These are phyloP conservation scores for Keiferia lycopersicella DNA, from an alignment of 2,888 invertebrate genomes.

Conservation along the genomic window DNA sequence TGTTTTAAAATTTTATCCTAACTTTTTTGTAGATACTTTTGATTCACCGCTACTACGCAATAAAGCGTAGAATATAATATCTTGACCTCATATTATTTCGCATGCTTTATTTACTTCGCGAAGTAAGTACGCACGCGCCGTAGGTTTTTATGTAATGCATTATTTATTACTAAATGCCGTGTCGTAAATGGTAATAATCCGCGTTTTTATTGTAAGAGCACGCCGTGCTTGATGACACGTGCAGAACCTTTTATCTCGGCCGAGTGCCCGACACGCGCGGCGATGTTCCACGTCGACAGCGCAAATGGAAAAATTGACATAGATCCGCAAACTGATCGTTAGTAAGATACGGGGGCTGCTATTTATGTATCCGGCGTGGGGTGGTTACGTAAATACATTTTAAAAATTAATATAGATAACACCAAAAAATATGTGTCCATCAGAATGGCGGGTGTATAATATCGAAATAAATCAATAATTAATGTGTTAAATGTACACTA, in stretches of 20 bases:
- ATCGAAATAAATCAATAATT: too few relatives aligned
- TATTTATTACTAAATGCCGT: slow-evolving; percentile 22
- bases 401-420: too few relatives aligned
- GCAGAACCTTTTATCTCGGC: slow-evolving; percentile 60
- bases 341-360: too few relatives aligned
- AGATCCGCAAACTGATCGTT: background rate
- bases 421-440: too few relatives aligned
- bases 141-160: slow-evolving; percentile 21
- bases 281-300: background rate
- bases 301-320: background rate
- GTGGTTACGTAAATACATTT: too few relatives aligned
- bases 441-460: too few relatives aligned
- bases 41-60: background rate
- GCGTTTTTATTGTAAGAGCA: slow-evolving; percentile 45
- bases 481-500: too few relatives aligned
- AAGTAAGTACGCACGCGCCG: background rate
- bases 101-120: background rate
- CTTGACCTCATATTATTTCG: slow-evolving; percentile 13
- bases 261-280: slow-evolving; percentile 14
- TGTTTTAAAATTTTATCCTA: too few relatives aligned
- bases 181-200: slow-evolving; percentile 23
- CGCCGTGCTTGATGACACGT: slow-evolving; percentile 41
- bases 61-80: background rate
- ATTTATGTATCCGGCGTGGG: too few relatives aligned
- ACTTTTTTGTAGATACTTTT: too few relatives aligned